These are phyloP conservation scores for Pseudomyrmex pallidus DNA, from an alignment of 1,140 invertebrate genomes.

Conservation along the genomic window DNA sequence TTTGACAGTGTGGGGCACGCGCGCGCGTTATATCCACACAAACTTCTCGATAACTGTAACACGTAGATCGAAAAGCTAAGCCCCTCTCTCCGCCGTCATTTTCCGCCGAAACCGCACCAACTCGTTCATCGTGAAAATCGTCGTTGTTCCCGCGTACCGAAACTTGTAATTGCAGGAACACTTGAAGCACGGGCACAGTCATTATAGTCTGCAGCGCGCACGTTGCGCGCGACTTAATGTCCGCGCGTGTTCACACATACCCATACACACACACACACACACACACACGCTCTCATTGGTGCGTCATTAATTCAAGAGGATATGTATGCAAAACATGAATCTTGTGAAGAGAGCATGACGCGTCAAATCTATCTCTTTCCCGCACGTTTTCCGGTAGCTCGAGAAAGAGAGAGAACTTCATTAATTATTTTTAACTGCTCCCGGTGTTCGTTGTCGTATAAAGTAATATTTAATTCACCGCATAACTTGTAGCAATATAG, in stretches of 20 bases:
- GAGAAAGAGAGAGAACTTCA: conserved; percentile 34
- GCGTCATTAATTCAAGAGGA: conserved; percentile 60
- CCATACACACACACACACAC: neutral
- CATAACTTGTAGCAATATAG: conserved; percentile 13
- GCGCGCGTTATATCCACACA: neutral
- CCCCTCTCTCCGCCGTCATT: conserved; percentile 30
- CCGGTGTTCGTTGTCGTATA: conserved; percentile 44
- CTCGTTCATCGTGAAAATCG: conserved; percentile 61
- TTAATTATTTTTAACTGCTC: conserved; percentile 59
- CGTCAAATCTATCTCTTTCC: conserved; percentile 29
- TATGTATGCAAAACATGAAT: conserved; percentile 43
- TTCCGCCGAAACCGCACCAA: conserved; percentile 17
- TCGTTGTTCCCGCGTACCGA: conserved; percentile 46
- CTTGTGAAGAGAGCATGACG: neutral
- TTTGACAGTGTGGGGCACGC: neutral
- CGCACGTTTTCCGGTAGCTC: neutral
- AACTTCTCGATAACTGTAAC: conserved; percentile 10
- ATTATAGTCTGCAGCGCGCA: conserved; percentile 30
- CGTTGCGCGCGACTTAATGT: conserved; percentile 37
- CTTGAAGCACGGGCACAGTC: conserved; percentile 51
- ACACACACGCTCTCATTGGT: conserved; percentile 34
- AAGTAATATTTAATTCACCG: conserved; percentile 41
- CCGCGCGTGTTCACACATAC: conserved; percentile 10
- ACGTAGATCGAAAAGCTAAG: neutral
- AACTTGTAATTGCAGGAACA: conserved; percentile 69